Percentiles rank a stretch among this genome's conserved stretches.
These are phyloP conservation scores for Drosophila eohydei DNA, from an alignment of 2,888 invertebrate genomes.

Conservation along the genomic window DNA sequence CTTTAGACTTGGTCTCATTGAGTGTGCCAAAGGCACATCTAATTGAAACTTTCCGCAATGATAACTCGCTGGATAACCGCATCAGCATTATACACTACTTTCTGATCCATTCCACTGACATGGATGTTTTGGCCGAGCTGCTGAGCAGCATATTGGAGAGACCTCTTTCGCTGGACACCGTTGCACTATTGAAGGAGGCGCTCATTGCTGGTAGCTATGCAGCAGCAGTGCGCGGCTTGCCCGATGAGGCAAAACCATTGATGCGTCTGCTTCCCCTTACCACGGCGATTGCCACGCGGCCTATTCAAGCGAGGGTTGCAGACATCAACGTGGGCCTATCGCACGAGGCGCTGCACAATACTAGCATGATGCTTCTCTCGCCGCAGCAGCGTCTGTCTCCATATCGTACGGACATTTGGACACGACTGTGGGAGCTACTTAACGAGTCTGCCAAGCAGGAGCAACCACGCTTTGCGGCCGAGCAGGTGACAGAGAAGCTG, in stretches of 20 bases:
- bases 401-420: constrained; percentile 93
- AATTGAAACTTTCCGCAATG: constrained; percentile 89
- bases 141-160: constrained; percentile 88
- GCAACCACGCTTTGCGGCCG: constrained; percentile 88
- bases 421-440: constrained; percentile 91
- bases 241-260: constrained; percentile 89
- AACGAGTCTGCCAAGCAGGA: constrained; percentile 87
- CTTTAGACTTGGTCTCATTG: constrained; percentile 90
- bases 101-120: constrained; percentile 91
- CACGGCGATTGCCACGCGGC: constrained; percentile 84
- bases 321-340: constrained; percentile 88
- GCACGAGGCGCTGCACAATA: constrained; percentile 92
- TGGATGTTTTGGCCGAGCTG: constrained; percentile 90
- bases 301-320: constrained; percentile 84
- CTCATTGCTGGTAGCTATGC: constrained; percentile 91
- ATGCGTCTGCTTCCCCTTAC: constrained; percentile 90
- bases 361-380: constrained; percentile 92
- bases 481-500: constrained; percentile 91
- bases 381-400: constrained; percentile 94
- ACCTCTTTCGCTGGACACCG: constrained; percentile 87
- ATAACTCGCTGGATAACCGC: constrained; percentile 89
- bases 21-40: constrained; percentile 89
- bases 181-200: constrained; percentile 90
- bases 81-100: constrained; percentile 93
- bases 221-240: constrained; percentile 89